Base-by-base conservation (phyloP, 2,888 invertebrate species). In the Tachina fera region DNA sequence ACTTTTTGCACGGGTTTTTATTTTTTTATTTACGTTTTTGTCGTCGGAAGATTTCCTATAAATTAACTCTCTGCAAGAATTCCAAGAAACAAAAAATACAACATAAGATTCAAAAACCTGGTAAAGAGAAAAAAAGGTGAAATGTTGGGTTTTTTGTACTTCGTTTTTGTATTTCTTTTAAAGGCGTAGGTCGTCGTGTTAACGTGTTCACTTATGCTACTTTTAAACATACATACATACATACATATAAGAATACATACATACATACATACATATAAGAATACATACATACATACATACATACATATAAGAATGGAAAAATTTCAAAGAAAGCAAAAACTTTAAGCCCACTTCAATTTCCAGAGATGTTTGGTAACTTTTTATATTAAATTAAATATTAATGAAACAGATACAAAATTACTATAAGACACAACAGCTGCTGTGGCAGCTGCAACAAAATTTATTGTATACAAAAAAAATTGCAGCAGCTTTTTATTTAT, bases 141-240 rank as follows among this genome's bases (percentile, higher is more conserved):
- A 51, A 77, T 61, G 71, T 84, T 80, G 56, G 16, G 65, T 39
- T 19, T 5, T 75, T 60, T 16, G n/a, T 72, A 39, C 11, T 3
- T 19, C 49, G 49, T n/a, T 63, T 60, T 14, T 56, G n/a, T 60
- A 22, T 61, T n/a, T 68, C 61, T 67, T 67, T 77, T 65, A 60
- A 80, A 81, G 80, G 78, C 82, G 85, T 82, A 85, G 71, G 78
- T 79, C 68, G 77, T 76, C 75, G 80, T 74, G 74, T 82, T 81
- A 85, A 70, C 70, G 82, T 75, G 74, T 85, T 82, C 41, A 74
- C 74, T 81, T 77, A 78, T 63, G 63, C 31, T 82, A 49, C 58
- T 4, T 31, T 3, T 31, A 4, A 3, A 31, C 4, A 4, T 31
- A 31, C 31, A 31, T 22, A 31, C 3, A 3, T 22, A 22, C 3